Conservation (phyloP, 2,797 vertebrate genomes). For the Coluber constrictor region DNA sequence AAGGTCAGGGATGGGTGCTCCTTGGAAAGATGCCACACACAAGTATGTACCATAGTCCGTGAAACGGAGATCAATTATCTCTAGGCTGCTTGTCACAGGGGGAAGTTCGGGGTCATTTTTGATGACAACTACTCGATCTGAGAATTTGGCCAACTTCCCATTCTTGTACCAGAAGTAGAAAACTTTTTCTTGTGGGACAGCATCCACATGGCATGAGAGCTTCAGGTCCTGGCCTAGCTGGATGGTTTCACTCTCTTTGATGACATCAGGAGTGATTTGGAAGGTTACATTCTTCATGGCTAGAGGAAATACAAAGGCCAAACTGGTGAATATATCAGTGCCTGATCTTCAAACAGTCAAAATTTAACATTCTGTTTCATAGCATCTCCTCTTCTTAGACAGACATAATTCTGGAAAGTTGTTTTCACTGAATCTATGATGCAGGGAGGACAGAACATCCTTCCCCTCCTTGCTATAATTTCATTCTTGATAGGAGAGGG, state of each 20-base stretch:
- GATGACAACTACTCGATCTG: conserved; percentile 86
- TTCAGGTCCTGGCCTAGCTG: conserved; percentile 97
- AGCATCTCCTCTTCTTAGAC: background rate
- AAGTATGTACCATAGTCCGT: conserved; percentile 93
- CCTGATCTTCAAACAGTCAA: background rate
- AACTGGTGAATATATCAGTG: conserved; percentile 30
- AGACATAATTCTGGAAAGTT: background rate
- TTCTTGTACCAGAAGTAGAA: conserved; percentile 98
- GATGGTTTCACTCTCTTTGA: conserved; percentile 96
- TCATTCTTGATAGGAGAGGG: background rate
- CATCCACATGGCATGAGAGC: conserved; percentile 94
- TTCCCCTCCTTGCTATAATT: background rate
- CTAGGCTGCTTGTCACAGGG: conserved; percentile 90
- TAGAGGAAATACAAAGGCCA: conserved; percentile 55
- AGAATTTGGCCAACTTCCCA: conserved; percentile 78
- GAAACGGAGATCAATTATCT: conserved; percentile 96
- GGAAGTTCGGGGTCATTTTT: conserved; percentile 92
- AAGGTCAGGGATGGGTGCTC: conserved; percentile 84
- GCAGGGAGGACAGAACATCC: background rate
- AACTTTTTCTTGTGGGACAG: conserved; percentile 95
- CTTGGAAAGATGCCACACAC: conserved; percentile 88
- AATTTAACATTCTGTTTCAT: background rate
- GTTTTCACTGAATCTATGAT: background rate
- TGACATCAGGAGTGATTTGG: conserved; percentile 96
- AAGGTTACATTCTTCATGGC: conserved; percentile 94